Evolutionary conservation across 2,888 invertebrate species (phyloP).

Genomic region (Ichneumoninae sp.): DNA sequence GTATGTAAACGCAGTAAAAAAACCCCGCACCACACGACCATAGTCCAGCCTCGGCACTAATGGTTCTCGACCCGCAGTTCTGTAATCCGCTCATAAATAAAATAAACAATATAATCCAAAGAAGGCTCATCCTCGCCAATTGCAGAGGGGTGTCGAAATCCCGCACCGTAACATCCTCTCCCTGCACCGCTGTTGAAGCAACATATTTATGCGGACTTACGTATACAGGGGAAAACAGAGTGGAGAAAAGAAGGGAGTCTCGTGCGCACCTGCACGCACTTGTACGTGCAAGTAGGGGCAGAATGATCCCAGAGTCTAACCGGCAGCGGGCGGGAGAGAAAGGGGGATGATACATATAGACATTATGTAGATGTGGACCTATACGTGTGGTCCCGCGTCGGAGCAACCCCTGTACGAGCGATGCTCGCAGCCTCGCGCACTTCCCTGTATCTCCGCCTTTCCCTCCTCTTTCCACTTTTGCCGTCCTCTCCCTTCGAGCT

Average conservation of each 20-base stretch:
- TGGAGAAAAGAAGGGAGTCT: slow-evolving; percentile 5
- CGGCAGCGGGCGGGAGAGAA: background rate
- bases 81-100: slow-evolving; percentile 23
- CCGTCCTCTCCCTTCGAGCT: slow-evolving; percentile 49
- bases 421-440: slow-evolving; percentile 56
- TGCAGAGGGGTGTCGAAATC: background rate
- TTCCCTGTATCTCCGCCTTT: slow-evolving; percentile 17
- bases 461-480: slow-evolving; percentile 46
- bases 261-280: slow-evolving; percentile 54
- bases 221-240: slow-evolving; percentile 7
- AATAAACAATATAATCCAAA: background rate
- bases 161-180: background rate
- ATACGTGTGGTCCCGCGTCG: slow-evolving; percentile 45
- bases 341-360: background rate
- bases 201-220: slow-evolving; percentile 1
- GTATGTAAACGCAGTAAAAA: background rate
- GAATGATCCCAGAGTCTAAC: slow-evolving; percentile 46
- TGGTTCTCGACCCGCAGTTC: slow-evolving; percentile 7
- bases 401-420: slow-evolving; percentile 52
- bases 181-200: background rate
- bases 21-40: background rate
- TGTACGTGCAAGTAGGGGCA: slow-evolving; percentile 42
- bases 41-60: background rate
- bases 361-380: slow-evolving; percentile 38
- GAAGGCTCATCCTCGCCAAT: background rate